Conservation (phyloP, 2,797 vertebrate genomes). For the Lithobates pipiens region DNA sequence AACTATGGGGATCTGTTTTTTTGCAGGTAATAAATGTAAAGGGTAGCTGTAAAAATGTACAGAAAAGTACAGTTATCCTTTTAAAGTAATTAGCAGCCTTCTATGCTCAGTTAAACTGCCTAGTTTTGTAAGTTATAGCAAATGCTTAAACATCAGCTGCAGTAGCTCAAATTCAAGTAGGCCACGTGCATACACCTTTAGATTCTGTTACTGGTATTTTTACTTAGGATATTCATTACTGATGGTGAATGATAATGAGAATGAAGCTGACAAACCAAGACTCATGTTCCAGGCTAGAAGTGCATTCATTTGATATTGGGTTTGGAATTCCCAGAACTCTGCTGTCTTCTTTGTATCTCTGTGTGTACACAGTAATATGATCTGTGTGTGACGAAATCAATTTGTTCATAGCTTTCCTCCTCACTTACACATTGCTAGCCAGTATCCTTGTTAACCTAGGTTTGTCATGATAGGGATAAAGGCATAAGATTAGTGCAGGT, state of each 20-base stretch:
- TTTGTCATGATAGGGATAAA: not conserved
- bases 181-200: not conserved
- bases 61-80: too few species aligned
- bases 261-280: not conserved
- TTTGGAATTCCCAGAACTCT: constrained; percentile 19
- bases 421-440: not conserved
- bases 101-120: too few species aligned
- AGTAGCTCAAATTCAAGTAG: not conserved
- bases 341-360: not conserved
- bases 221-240: constrained; percentile 22
- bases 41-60: too few species aligned
- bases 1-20: too few species aligned
- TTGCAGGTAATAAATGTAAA: too few species aligned
- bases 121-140: too few species aligned
- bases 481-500: not conserved
- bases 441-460: not conserved
- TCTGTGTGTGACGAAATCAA: not conserved
- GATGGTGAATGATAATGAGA: constrained; percentile 28
- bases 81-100: too few species aligned
- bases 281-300: constrained; percentile 24
- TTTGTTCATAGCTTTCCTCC: not conserved
- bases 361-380: not conserved
- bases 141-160: not conserved
- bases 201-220: constrained; percentile 17
- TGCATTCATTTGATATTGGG: constrained; percentile 13